Evolutionary conservation across 2,888 invertebrate genomes (phyloP).

Genomic region (Orchesellides sinensis): DNA sequence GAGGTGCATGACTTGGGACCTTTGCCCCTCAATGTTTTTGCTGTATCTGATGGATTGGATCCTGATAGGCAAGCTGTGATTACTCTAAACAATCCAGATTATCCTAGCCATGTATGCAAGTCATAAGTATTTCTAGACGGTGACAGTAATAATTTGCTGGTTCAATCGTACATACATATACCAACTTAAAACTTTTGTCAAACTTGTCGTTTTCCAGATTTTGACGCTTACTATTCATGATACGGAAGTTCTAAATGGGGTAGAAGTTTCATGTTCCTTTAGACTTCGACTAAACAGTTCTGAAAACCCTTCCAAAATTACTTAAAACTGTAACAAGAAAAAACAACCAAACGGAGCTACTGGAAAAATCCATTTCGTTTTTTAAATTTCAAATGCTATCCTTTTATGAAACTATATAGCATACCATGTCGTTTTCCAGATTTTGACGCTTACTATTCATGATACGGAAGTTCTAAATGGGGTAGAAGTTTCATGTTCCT

Average conservation of each 20-base stretch:
- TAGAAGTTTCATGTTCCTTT: constrained; percentile 30
- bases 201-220: too few relatives aligned
- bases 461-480: constrained; percentile 40
- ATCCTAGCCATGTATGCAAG: background rate
- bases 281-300: background rate
- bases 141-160: background rate
- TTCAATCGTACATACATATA: too few relatives aligned
- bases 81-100: background rate
- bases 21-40: background rate
- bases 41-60: background rate
- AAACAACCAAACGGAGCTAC: background rate
- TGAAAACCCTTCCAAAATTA: background rate
- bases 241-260: constrained; percentile 39
- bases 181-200: background rate
- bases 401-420: background rate
- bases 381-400: background rate
- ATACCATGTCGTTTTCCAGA: too few relatives aligned
- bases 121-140: too few relatives aligned
- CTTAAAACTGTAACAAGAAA: background rate
- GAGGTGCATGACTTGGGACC: constrained; percentile 9
- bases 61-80: background rate
- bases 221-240: constrained; percentile 2
- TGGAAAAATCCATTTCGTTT: background rate
- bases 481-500: constrained; percentile 30
- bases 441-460: background rate